phyloP scores from a whole-genome alignment of 2,888 invertebrate genomes.

The Cerastoderma edule region DNA sequence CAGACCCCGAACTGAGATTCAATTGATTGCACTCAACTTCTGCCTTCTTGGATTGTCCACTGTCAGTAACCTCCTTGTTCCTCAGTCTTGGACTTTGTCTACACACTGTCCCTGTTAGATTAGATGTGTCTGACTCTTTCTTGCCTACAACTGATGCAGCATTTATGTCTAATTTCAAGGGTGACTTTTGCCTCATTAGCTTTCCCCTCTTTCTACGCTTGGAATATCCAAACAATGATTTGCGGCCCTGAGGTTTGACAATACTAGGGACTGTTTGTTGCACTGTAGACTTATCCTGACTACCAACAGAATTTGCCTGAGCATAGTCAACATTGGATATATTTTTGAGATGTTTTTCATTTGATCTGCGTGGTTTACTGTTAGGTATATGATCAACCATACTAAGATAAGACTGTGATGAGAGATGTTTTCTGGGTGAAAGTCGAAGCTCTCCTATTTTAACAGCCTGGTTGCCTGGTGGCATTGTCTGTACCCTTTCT shows the following conservation, averaged over 20 bases:
- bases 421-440: conserved; percentile 55
- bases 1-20: conserved; percentile 35
- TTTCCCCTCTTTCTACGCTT: neutral
- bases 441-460: conserved; percentile 55
- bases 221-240: conserved; percentile 2
- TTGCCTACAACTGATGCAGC: conserved; percentile 28
- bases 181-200: neutral
- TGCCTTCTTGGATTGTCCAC: neutral
- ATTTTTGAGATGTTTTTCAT: conserved; percentile 32
- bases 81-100: conserved; percentile 66
- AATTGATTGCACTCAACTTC: conserved; percentile 15
- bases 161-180: conserved; percentile 41
- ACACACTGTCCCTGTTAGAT: conserved; percentile 1
- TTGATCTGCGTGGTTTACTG: conserved; percentile 12
- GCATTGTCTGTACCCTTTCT: conserved; percentile 43
- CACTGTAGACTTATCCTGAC: neutral
- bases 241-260: neutral
- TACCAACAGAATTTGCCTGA: neutral
- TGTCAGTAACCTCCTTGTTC: conserved; percentile 31
- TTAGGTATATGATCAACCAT: conserved; percentile 25
- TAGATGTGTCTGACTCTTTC: conserved; percentile 20
- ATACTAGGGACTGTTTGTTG: neutral
- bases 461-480: conserved; percentile 43
- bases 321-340: conserved; percentile 16
- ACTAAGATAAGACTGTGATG: conserved; percentile 54